These are phyloP conservation scores for Merluccius polli DNA, from an alignment of 2,797 vertebrate species.

Conservation along the genomic window DNA sequence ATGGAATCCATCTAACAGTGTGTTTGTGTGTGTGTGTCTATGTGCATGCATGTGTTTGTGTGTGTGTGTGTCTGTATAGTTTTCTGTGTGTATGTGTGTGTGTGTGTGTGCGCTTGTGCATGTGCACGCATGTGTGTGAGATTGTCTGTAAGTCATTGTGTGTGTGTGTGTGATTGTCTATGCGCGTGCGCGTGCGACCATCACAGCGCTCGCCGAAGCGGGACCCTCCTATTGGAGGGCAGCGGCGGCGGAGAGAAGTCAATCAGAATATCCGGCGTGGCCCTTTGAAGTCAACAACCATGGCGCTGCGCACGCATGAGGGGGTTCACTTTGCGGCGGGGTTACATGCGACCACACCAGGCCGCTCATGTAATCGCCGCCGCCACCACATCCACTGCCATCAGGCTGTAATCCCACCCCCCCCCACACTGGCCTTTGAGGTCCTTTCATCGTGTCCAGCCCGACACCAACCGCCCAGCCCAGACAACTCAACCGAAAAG, in stretches of 20 bases:
- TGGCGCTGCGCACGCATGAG: conserved; percentile 23
- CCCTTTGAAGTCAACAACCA: conserved; percentile 42
- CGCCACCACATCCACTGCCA: conserved; percentile 51
- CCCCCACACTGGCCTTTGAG: not conserved
- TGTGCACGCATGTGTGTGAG: too few relatives aligned
- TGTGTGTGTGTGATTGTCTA: not conserved
- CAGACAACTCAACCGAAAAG: too few relatives aligned
- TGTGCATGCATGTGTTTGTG: not conserved
- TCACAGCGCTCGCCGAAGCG: conserved; percentile 8
- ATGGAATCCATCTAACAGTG: too few relatives aligned
- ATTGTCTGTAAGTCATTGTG: too few relatives aligned
- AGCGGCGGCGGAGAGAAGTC: conserved; percentile 41
- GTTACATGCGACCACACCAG: conserved; percentile 43
- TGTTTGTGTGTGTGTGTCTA: too few relatives aligned
- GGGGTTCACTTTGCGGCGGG: conserved; percentile 55
- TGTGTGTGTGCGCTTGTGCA: not conserved
- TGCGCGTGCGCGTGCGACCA: too few relatives aligned
- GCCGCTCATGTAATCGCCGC: conserved; percentile 52
- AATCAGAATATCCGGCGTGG: conserved; percentile 47
- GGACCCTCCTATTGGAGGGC: conserved; percentile 35
- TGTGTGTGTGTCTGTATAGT: not conserved
- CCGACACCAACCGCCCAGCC: not conserved
- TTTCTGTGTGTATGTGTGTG: not conserved
- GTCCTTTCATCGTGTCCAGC: conserved; percentile 8
- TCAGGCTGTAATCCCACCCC: conserved; percentile 38